Conservation (phyloP, 2,888 invertebrate genomes). For the Amblyjoppa fuscipennis region DNA sequence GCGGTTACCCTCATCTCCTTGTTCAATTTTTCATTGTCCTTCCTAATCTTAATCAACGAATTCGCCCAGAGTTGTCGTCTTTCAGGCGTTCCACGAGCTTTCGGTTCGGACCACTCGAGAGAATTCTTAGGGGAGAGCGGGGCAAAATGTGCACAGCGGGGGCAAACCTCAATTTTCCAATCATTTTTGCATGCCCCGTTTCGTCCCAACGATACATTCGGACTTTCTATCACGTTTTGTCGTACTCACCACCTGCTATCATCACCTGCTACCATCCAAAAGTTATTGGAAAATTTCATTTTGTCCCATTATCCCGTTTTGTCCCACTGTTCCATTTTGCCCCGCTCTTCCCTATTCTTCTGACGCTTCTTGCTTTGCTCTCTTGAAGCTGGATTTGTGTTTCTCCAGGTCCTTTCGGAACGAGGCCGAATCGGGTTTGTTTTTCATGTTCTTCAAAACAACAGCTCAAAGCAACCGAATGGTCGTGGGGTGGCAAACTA, state of each 20-base stretch:
- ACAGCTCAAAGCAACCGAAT: not conserved
- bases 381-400: not conserved
- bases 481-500: not conserved
- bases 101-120: not conserved
- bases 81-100: not conserved
- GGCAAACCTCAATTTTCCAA: too few relatives aligned
- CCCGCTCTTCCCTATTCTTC: not conserved
- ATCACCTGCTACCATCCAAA: too few relatives aligned
- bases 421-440: not conserved
- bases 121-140: too few relatives aligned
- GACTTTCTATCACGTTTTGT: too few relatives aligned
- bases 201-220: too few relatives aligned
- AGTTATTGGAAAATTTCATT: too few relatives aligned
- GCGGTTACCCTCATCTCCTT: not conserved
- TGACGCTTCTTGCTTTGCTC: not conserved
- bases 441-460: not conserved
- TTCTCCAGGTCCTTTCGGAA: not conserved
- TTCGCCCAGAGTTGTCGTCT: not conserved
- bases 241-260: too few relatives aligned
- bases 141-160: too few relatives aligned
- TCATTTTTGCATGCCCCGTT: too few relatives aligned
- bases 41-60: constrained; percentile 12
- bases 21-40: constrained; percentile 10
- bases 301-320: too few relatives aligned
- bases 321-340: too few relatives aligned